phyloP scores from a whole-genome alignment of 2,888 invertebrate genomes.

The Cheilosia vernalis region DNA sequence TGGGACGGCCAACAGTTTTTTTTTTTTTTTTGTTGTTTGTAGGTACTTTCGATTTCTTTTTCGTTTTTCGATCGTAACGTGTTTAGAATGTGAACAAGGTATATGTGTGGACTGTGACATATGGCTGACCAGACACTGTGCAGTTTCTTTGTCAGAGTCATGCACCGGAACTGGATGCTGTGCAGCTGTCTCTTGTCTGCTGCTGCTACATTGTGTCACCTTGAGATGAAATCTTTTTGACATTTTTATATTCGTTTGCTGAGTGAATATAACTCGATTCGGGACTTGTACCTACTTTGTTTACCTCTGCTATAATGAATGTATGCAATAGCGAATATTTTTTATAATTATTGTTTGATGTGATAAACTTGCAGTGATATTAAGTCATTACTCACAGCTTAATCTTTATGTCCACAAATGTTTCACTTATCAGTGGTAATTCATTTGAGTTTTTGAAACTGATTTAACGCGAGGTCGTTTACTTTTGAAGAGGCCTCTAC shows the following conservation, averaged over 20 bases:
- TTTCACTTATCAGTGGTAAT: constrained; percentile 4
- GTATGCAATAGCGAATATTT: background rate
- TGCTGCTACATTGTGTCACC: constrained; percentile 38
- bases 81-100: constrained; percentile 61
- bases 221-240: constrained; percentile 10
- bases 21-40: constrained; percentile 5
- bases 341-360: background rate
- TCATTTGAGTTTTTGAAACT: background rate
- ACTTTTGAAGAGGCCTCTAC: too few relatives aligned
- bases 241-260: background rate
- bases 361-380: constrained; percentile 3
- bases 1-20: constrained; percentile 5
- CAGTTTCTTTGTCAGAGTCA: constrained; percentile 57
- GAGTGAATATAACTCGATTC: background rate
- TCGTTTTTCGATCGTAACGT: constrained; percentile 45
- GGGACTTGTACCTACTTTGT: background rate
- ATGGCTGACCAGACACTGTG: constrained; percentile 48
- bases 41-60: constrained; percentile 67
- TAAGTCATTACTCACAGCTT: constrained; percentile 3
- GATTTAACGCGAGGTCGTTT: background rate
- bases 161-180: constrained; percentile 55
- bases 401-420: constrained; percentile 12
- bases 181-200: background rate
- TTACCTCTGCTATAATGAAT: background rate
- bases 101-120: constrained; percentile 44